phyloP scores from a whole-genome alignment of 2,113 vertebrate genomes.

The Cinclus mexicanus region DNA sequence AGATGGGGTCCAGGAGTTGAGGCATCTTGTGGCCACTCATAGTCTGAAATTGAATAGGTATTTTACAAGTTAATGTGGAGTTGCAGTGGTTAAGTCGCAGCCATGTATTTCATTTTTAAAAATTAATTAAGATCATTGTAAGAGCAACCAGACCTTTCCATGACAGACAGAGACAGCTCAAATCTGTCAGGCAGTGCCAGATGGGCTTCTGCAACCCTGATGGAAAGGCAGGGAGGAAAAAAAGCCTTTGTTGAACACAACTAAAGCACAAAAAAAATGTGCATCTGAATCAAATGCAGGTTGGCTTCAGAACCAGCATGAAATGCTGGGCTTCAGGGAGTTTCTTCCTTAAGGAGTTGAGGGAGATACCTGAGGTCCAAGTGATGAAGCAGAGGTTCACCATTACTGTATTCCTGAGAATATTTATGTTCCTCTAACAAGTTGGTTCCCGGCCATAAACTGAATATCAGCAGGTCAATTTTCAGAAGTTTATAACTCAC shows the following conservation, averaged over 20 bases:
- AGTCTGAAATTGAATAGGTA: neutral
- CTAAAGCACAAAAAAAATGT: neutral
- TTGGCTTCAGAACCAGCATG: neutral
- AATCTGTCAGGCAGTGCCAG: neutral
- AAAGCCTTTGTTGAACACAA: neutral
- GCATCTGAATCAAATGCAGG: neutral
- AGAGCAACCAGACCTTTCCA: neutral
- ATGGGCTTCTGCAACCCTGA: neutral
- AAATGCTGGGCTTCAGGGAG: neutral
- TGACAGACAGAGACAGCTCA: neutral
- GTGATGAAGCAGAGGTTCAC: neutral
- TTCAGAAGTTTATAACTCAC: neutral
- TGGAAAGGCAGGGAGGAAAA: neutral
- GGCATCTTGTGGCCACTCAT: neutral
- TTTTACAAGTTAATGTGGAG: neutral
- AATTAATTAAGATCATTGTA: neutral
- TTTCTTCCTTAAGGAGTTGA: neutral
- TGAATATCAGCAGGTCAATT: accelerated
- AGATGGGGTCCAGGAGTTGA: neutral
- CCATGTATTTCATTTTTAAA: neutral
- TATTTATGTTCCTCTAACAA: neutral
- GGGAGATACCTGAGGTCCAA: neutral
- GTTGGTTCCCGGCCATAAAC: neutral
- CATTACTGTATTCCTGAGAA: neutral
- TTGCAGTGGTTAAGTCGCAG: neutral